These are phyloP conservation scores for Caretta caretta DNA, from an alignment of 2,113 vertebrate species.

Conservation along the genomic window DNA sequence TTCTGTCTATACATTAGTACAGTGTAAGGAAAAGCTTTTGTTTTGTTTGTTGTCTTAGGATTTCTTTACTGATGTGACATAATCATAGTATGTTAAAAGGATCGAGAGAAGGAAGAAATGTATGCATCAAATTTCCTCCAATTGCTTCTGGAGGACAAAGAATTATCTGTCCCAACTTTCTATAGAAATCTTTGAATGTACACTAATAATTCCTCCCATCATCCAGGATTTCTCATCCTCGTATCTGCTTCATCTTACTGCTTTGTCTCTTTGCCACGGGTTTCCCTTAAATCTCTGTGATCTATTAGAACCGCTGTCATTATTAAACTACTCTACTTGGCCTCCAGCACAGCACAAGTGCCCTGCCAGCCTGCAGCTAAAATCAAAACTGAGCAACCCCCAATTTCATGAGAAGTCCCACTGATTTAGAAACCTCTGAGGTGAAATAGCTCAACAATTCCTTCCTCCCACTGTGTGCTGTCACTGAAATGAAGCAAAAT, in stretches of 20 bases:
- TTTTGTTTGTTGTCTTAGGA: not conserved
- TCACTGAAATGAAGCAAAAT: constrained; percentile 22
- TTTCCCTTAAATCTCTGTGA: constrained; percentile 45
- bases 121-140: not conserved
- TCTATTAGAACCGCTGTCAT: constrained; percentile 28
- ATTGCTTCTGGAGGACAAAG: constrained; percentile 13
- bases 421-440: constrained; percentile 18
- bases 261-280: constrained; percentile 25
- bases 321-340: not conserved
- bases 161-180: not conserved
- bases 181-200: constrained; percentile 36
- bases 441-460: constrained; percentile 12
- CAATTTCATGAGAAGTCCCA: constrained; percentile 15
- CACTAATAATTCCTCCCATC: constrained; percentile 44
- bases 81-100: not conserved
- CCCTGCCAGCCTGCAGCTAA: not conserved
- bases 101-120: constrained; percentile 17
- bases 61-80: constrained; percentile 13
- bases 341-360: not conserved
- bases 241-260: constrained; percentile 1
- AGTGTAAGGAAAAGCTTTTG: not conserved
- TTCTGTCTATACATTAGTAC: not conserved
- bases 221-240: constrained; percentile 33
- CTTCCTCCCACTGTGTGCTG: not conserved
- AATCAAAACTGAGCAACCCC: not conserved